Evolutionary conservation across 2,113 vertebrate genomes (phyloP).

Genomic region (Nyctereutes procyonoides): DNA sequence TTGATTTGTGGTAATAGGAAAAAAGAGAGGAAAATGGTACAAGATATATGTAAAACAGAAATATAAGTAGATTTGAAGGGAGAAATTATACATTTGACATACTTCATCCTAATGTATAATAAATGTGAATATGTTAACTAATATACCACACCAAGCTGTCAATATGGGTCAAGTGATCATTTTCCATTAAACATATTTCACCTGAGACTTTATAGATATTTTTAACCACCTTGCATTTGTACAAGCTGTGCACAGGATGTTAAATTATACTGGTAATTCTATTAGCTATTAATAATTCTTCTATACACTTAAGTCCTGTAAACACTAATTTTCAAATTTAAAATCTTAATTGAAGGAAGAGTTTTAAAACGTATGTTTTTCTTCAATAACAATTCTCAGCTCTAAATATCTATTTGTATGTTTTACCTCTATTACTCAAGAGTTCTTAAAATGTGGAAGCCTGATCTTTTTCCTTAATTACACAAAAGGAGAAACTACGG

Average conservation of each 20-base stretch:
- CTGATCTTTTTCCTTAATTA: background rate
- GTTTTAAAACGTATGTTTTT: conserved; percentile 19
- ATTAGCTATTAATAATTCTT: conserved; percentile 42
- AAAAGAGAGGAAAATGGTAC: background rate
- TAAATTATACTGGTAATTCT: conserved; percentile 46
- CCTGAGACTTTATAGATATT: conserved; percentile 64
- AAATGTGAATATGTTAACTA: conserved; percentile 35
- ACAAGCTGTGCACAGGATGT: conserved; percentile 58
- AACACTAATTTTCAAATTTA: conserved; percentile 45
- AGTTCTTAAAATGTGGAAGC: background rate
- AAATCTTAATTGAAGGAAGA: conserved; percentile 42
- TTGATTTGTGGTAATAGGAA: background rate
- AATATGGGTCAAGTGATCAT: conserved; percentile 51
- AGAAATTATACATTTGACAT: conserved; percentile 10
- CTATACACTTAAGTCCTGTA: background rate
- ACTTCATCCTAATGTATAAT: conserved; percentile 41
- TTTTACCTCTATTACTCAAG: conserved; percentile 31
- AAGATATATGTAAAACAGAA: background rate
- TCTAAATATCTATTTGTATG: background rate
- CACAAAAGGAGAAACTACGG: background rate
- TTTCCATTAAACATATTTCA: conserved; percentile 66
- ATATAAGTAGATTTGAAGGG: background rate
- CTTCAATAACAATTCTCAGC: background rate
- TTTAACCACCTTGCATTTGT: conserved; percentile 72
- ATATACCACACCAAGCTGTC: conserved; percentile 54